Evolutionary conservation across 2,797 vertebrate species (phyloP), one percentile per base, ranked within the genome.

Genomic region (Sebastes diaconus): DNA sequence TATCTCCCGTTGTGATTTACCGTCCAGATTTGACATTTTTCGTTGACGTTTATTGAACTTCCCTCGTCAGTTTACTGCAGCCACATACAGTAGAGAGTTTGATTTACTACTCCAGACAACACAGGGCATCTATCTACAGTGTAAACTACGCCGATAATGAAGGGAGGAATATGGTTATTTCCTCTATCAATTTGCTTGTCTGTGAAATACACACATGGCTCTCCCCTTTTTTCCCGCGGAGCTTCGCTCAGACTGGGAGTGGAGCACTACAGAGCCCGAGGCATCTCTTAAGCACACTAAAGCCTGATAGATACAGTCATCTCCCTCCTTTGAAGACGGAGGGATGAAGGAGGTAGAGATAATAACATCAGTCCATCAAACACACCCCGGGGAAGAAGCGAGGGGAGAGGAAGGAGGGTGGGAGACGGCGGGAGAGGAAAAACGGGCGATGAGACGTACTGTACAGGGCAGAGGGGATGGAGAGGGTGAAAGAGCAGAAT

Each of bases 301-400:
- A 81, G 84, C 90, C 52, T 89, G 75, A 89, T 84, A 76, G 85
- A 89, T 87, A 85, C 85, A 87, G 79, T 83, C 83, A 52, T 73
- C 79, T 74, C 67, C 68, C 71, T 87, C 18, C 90, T 90, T 93
- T 94, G 85, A 92, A 92, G 90, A 89, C 3, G 1, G 72, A 65
- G 46, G 46, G 69, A 79, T 87, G 85, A 92, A 89, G 82, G 87
- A 85, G 57, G 79, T 74, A 13, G 55, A 77, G 88, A 90, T 94
- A 94, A 94, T 93, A 93, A 88, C 88, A 88, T 91, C 89, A 88
- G 88, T 88, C 88, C 85, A 89, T 93, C 90, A 93, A 87, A 88
- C 77, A 83, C 78, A 87, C 78, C 67, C 67, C 1, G 13, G 71
- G 71, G 82, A 86, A 69, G 69, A 54, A 68, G 60, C 24, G 42